Evolutionary conservation across 2,797 vertebrate species (phyloP), one percentile per base, ranked within the genome.

Genomic region (Phrynocephalus forsythii): DNA sequence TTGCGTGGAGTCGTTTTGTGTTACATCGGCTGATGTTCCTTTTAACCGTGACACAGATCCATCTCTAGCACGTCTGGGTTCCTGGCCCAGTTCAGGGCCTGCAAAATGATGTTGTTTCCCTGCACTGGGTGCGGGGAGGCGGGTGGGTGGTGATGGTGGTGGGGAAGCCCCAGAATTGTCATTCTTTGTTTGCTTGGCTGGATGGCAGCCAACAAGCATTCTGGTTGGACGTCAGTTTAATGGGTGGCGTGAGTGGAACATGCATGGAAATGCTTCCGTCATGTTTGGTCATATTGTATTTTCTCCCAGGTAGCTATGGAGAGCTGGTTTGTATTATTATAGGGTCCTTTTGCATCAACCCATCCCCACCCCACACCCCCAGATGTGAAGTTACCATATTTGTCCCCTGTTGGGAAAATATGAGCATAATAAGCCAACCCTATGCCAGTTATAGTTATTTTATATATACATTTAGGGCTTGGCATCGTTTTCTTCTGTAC

Each of bases 81-180:
- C 16, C 71, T 26, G 77, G 28, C 0, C 48, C 92, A 84, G 68
- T 90, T 87, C 44, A 91, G 89, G 90, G 28, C n/a, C 68, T 90
- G 75, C n/a, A 89, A 81, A 91, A 89, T 86, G 73, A 44, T 8
- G 13, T 28, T 92, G 33, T 83, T 71, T 44, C 38, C 38, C 38
- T 44, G 3, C 38, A 44, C 38, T 44, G 38, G 38, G 38, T 44
- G 38, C 38, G 4, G 38, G 38, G 38, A 44, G 38, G 38, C 5
- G 38, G 38, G 38, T 38, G 38, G 38, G 38, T 44, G 38, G 38
- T 44, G 38, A 44, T 44, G 38, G 38, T 44, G 38, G 38, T 44
- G 88, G 76, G 83, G 93, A 94, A 93, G 52, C 67, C 82, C 60
- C 92, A 81, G 89, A 92, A 80, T 89, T 91, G 67, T 20, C 93